These are phyloP conservation scores for Hofmannophila pseudospretella DNA, from an alignment of 2,888 invertebrate species.

Conservation along the genomic window DNA sequence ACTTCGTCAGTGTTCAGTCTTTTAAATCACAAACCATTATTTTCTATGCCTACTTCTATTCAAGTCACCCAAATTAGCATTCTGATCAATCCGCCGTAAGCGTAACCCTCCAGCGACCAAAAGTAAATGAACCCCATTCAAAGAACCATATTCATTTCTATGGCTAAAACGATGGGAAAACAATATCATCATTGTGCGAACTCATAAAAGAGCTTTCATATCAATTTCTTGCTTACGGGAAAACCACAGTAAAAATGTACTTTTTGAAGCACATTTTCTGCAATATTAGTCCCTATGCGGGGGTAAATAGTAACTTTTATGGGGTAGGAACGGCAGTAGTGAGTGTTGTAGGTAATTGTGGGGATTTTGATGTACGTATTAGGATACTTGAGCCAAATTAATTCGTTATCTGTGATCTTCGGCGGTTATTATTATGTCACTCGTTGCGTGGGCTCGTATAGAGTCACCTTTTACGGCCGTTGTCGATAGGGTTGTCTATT, in stretches of 20 bases:
- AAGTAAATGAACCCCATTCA: conserved; percentile 38
- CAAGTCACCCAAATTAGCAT: conserved; percentile 25
- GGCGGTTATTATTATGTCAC: conserved; percentile 67
- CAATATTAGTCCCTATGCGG: conserved; percentile 17
- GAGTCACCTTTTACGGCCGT: conserved; percentile 38
- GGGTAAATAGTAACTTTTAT: conserved; percentile 10
- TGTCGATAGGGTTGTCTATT: too few relatives aligned
- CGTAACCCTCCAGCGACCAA: conserved; percentile 28
- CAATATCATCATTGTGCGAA: conserved; percentile 55
- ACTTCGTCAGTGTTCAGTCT: too few relatives aligned
- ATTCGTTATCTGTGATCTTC: conserved; percentile 68
- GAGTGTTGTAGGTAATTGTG: conserved; percentile 22
- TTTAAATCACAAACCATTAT: too few relatives aligned
- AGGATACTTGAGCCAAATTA: conserved; percentile 72
- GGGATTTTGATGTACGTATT: conserved; percentile 49
- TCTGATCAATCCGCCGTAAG: conserved; percentile 37
- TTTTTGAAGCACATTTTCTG: neutral
- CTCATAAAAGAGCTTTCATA: conserved; percentile 52
- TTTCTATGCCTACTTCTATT: too few relatives aligned
- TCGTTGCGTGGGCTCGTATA: conserved; percentile 49
- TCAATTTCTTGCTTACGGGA: conserved; percentile 51
- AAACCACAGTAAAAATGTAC: conserved; percentile 17
- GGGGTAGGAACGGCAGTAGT: conserved; percentile 1
- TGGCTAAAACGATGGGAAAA: conserved; percentile 42
- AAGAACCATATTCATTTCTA: conserved; percentile 41